phyloP scores from a whole-genome alignment of 1,140 invertebrate species.

The Belonocnema kinseyi region DNA sequence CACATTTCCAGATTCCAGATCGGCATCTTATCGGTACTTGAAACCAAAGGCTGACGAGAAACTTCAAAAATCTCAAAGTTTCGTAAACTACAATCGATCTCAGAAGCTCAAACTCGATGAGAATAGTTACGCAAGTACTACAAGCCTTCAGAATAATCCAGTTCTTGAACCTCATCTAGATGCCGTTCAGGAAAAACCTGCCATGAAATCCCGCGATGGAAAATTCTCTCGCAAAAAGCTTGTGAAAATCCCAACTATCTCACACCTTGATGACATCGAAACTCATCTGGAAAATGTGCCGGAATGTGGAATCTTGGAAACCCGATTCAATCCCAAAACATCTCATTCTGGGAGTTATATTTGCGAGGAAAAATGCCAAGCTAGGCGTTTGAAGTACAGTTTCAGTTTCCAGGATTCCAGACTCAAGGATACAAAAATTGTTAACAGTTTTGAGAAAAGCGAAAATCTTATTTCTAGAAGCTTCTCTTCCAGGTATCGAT shows the following conservation, averaged over 20 bases:
- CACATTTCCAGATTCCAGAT: not conserved
- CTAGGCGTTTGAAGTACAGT: conserved; percentile 54
- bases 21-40: conserved; percentile 39
- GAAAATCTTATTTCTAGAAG: conserved; percentile 45
- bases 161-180: not conserved
- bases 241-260: conserved; percentile 29
- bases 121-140: not conserved
- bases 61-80: conserved; percentile 51
- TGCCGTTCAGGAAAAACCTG: not conserved
- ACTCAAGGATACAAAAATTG: conserved; percentile 45
- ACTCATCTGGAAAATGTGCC: conserved; percentile 40
- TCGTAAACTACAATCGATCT: conserved; percentile 15
- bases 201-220: not conserved
- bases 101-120: not conserved
- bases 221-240: conserved; percentile 24
- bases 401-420: conserved; percentile 57
- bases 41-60: conserved; percentile 36
- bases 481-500: conserved; percentile 43
- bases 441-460: conserved; percentile 40
- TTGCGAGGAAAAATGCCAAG: conserved; percentile 43
- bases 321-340: conserved; percentile 35
- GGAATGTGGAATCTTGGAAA: conserved; percentile 39
- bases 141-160: not conserved
- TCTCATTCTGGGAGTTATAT: conserved; percentile 52
- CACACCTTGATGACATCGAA: conserved; percentile 34